Evolutionary conservation across 2,113 vertebrate genomes (phyloP), one percentile per base, ranked within the genome.

Genomic region (Erpornis zantholeuca): DNA sequence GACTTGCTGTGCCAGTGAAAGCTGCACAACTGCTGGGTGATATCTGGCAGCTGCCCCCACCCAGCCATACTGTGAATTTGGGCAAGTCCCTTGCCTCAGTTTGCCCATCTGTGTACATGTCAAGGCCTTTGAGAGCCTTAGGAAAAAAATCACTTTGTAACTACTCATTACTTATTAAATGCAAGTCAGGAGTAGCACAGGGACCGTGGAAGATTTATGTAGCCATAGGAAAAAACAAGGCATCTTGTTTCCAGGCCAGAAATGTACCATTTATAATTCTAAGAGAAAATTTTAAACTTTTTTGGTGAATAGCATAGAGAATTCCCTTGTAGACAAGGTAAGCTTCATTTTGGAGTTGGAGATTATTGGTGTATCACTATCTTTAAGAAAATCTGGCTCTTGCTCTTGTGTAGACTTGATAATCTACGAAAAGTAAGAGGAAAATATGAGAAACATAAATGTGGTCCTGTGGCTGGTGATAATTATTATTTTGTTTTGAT

Each of bases 401-500:
- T 3, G 3, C 87, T 96, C 97, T 91, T 96, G 96, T 97, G 86
- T 89, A 89, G 96, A 97, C 97, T 96, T 96, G 96, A 97, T 96
- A 88, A 96, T 85, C 77, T 70, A 97, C 1, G 42, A 93, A 96
- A 97, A 95, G 73, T 89, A 82, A 92, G 92, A 95, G 85, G 97
- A 97, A 97, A 97, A 97, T 97, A 97, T 96, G 96, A 96, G 93
- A 90, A 90, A 78, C 73, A 92, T 92, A 97, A 95, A 91, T 82
- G 89, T 57, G 85, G 82, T 88, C 87, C 88, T 92, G 86, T 97
- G 89, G 92, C 87, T 96, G 94, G 93, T 90, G 97, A 97, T 98
- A 98, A 98, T 98, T 98, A 98, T 98, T 98, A 98, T 98, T 98
- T 98, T 98, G 98, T 98, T 97, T 94, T 97, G 96, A 97, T 97